A percentile compares a stretch with the other conserved stretches of the same genome.
These are phyloP conservation scores for Sclerodermus sp. DNA, from an alignment of 2,888 invertebrate genomes.

Conservation along the genomic window DNA sequence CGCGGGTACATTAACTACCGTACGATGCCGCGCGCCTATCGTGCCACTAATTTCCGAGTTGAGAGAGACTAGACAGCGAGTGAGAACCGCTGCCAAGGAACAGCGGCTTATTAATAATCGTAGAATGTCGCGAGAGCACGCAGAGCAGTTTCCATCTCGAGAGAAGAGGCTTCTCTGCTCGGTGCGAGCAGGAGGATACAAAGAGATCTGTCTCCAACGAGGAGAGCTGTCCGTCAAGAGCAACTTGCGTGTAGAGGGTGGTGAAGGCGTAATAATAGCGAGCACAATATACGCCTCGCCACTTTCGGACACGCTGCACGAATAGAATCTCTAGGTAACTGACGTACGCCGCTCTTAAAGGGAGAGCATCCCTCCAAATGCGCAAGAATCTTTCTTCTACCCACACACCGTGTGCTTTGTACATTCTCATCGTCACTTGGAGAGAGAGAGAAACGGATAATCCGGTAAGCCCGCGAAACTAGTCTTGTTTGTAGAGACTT, in stretches of 20 bases:
- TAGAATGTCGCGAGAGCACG: conserved; percentile 22
- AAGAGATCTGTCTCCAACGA: background rate
- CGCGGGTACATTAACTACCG: too few relatives aligned
- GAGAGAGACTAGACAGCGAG: background rate
- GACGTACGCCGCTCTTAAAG: background rate
- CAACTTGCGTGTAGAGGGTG: conserved; percentile 38
- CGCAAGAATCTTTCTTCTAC: too few relatives aligned
- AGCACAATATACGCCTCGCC: conserved; percentile 35
- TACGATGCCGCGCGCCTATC: too few relatives aligned
- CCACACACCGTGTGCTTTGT: too few relatives aligned
- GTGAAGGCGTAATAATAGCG: conserved; percentile 45
- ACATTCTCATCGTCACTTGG: too few relatives aligned
- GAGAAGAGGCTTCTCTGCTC: background rate
- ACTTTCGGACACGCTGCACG: background rate
- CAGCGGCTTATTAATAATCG: conserved; percentile 28
- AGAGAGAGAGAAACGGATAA: too few relatives aligned
- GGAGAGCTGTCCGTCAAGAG: conserved; percentile 25
- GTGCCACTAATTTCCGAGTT: too few relatives aligned
- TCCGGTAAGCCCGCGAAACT: too few relatives aligned
- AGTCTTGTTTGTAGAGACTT: too few relatives aligned
- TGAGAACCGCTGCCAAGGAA: background rate
- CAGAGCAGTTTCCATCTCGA: conserved; percentile 7
- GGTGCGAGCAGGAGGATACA: background rate
- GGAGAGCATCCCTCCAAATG: too few relatives aligned
- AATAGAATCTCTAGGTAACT: background rate